These are phyloP conservation scores for Caerostris darwini DNA, from an alignment of 1,140 invertebrate genomes.

Conservation along the genomic window DNA sequence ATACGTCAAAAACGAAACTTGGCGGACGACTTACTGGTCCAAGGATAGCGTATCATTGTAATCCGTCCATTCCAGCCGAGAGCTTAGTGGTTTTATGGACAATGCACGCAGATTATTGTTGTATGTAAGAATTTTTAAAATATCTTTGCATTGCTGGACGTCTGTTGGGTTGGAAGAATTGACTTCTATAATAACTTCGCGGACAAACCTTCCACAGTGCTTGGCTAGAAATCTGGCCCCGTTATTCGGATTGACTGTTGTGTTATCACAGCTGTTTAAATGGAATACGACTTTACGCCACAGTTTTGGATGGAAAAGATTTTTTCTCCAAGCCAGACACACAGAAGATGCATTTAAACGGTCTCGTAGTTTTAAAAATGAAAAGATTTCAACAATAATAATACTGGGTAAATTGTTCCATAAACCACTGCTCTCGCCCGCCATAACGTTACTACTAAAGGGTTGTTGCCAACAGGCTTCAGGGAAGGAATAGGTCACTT, in stretches of 20 bases:
- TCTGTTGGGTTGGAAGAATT: constrained; percentile 82
- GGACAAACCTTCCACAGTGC: constrained; percentile 82
- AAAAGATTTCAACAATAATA: constrained; percentile 86
- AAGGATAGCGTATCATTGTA: constrained; percentile 65
- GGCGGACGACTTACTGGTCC: constrained; percentile 59
- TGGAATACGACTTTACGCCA: constrained; percentile 83
- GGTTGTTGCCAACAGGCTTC: constrained; percentile 22
- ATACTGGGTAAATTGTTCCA: constrained; percentile 86
- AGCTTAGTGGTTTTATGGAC: constrained; percentile 77
- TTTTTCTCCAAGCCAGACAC: constrained; percentile 86
- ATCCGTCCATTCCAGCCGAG: constrained; percentile 72
- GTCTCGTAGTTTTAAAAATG: constrained; percentile 84
- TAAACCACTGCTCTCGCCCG: constrained; percentile 76
- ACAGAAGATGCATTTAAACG: constrained; percentile 85
- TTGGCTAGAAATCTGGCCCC: constrained; percentile 82
- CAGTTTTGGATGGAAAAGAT: constrained; percentile 85
- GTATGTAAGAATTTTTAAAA: constrained; percentile 80
- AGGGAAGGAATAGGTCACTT: background rate
- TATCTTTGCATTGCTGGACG: constrained; percentile 80
- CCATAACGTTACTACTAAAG: constrained; percentile 58
- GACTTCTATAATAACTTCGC: constrained; percentile 82
- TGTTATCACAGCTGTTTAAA: constrained; percentile 81
- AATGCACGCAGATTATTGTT: constrained; percentile 76
- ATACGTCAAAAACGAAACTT: constrained; percentile 3
- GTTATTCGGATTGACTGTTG: constrained; percentile 79